These are phyloP conservation scores for Drosophila lowei DNA, from an alignment of 1,140 invertebrate genomes.

Conservation along the genomic window DNA sequence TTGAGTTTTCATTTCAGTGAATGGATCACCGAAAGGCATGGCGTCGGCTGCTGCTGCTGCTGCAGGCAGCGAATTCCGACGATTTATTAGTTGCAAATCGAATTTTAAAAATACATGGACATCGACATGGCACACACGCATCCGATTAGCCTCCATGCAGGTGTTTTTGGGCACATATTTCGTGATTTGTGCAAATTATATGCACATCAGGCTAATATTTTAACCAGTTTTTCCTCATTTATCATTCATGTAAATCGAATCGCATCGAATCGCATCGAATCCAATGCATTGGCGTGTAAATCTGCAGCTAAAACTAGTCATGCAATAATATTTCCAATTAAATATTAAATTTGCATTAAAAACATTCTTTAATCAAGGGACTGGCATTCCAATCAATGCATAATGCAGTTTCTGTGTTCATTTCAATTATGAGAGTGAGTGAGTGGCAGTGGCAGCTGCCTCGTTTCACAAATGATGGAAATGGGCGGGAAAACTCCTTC, in stretches of 20 bases:
- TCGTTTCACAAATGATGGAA: background rate
- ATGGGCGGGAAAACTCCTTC: background rate
- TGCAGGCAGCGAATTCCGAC: constrained; percentile 15
- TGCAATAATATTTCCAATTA: constrained; percentile 38
- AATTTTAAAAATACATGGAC: constrained; percentile 38
- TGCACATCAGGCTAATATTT: constrained; percentile 21
- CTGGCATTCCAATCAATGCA: constrained; percentile 10
- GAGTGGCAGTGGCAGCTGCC: background rate
- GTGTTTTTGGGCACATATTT: constrained; percentile 10
- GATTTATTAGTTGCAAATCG: constrained; percentile 64
- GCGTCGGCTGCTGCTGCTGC: background rate
- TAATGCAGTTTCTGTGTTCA: constrained; percentile 47
- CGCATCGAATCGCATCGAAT: background rate
- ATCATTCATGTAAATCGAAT: constrained; percentile 39
- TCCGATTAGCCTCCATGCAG: constrained; percentile 8
- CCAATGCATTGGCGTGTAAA: constrained; percentile 41
- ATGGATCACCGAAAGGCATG: constrained; percentile 38
- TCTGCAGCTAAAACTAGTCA: constrained; percentile 42
- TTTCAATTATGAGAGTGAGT: constrained; percentile 29
- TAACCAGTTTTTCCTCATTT: constrained; percentile 33
- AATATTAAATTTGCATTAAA: constrained; percentile 47
- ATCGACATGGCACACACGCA: background rate
- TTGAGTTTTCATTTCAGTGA: constrained; percentile 61
- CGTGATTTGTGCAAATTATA: constrained; percentile 9
- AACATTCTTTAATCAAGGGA: background rate